Conservation (phyloP, 2,888 invertebrate genomes). For the Pristionchus exspectatus region DNA sequence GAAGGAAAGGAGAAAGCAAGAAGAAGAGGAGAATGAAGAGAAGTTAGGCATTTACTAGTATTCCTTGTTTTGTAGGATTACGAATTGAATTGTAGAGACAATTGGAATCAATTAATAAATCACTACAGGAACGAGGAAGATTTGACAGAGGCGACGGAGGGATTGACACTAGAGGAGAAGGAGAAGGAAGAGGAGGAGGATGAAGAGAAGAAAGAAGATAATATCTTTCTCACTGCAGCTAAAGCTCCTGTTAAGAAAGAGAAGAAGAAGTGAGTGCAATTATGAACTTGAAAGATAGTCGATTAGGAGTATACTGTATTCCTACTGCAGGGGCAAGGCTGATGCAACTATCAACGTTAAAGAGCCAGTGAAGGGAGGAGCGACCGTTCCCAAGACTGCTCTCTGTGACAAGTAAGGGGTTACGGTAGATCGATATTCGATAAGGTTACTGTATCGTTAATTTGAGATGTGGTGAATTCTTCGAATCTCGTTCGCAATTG, state of each 20-base stretch:
- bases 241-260: slow-evolving; percentile 55
- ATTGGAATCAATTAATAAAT: background rate
- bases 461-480: slow-evolving; percentile 78
- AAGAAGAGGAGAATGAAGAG: slow-evolving; percentile 53
- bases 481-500: slow-evolving; percentile 80
- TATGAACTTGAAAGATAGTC: background rate
- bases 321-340: background rate
- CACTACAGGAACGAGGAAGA: slow-evolving; percentile 36
- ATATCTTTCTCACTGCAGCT: slow-evolving; percentile 50
- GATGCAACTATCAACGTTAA: slow-evolving; percentile 20
- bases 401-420: slow-evolving; percentile 51
- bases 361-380: slow-evolving; percentile 23
- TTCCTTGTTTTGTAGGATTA: background rate
- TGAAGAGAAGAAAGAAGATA: slow-evolving; percentile 49
- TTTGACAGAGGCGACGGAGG: slow-evolving; percentile 5
- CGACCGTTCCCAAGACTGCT: slow-evolving; percentile 40
- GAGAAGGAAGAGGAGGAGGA: slow-evolving; percentile 53
- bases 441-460: background rate
- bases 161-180: slow-evolving; percentile 24
- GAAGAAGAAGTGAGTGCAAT: slow-evolving; percentile 39
- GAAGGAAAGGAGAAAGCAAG: slow-evolving; percentile 56
- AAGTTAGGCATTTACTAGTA: slow-evolving; percentile 19
- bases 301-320: background rate
- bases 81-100: background rate
- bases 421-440: background rate